Evolutionary conservation across 1,140 invertebrate species (phyloP).

Genomic region (Drosophila miranda): DNA sequence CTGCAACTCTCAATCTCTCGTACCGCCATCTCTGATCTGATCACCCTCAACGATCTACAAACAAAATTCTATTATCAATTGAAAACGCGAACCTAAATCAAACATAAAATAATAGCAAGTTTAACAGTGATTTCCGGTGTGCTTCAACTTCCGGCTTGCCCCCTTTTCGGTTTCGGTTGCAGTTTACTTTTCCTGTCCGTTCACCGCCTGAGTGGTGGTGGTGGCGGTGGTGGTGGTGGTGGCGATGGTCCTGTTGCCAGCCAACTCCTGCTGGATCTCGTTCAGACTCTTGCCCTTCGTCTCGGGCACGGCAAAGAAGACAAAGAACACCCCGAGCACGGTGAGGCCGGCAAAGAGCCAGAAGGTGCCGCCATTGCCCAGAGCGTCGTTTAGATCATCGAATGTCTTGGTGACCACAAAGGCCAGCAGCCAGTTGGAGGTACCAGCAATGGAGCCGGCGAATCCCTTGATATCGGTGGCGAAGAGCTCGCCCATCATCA

Average conservation of each 20-base stretch:
- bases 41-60: conserved; percentile 32
- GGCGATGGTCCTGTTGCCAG: conserved; percentile 57
- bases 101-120: conserved; percentile 51
- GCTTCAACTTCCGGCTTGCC: conserved; percentile 24
- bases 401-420: conserved; percentile 93
- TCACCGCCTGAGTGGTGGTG: neutral
- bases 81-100: conserved; percentile 55
- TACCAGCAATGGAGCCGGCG: conserved; percentile 88
- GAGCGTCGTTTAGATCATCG: conserved; percentile 83
- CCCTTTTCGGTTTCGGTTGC: neutral
- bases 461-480: conserved; percentile 90
- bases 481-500: conserved; percentile 90
- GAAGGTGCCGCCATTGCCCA: conserved; percentile 88
- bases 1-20: conserved; percentile 13
- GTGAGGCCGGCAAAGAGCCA: conserved; percentile 91
- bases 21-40: conserved; percentile 6
- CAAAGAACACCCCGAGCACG: conserved; percentile 87
- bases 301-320: conserved; percentile 92
- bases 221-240: neutral
- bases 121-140: conserved; percentile 54
- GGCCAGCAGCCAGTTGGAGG: conserved; percentile 90
- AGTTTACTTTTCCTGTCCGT: conserved; percentile 37
- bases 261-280: conserved; percentile 89
- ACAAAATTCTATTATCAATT: conserved; percentile 50
- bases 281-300: conserved; percentile 95